Percentiles rank a stretch among this genome's conserved stretches.
Conservation (phyloP, 2,888 invertebrate genomes). For the Caenorhabditis virilis region DNA sequence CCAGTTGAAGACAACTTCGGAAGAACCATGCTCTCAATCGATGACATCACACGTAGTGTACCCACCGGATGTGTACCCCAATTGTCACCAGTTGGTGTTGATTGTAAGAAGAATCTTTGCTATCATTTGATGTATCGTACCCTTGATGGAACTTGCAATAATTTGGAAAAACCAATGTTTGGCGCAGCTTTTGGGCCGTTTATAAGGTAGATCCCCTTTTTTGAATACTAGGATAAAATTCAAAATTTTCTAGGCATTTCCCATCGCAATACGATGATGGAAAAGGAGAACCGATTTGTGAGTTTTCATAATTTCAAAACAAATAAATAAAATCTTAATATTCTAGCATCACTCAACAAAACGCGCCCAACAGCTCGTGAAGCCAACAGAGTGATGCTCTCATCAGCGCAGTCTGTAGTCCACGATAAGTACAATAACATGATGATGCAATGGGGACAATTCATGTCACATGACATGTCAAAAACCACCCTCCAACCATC, state of each 20-base stretch:
- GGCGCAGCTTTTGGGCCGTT: slow-evolving; percentile 84
- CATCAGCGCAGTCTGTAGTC: slow-evolving; percentile 62
- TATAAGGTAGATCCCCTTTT: slow-evolving; percentile 25
- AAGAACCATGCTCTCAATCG: slow-evolving; percentile 55
- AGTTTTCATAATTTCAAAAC: slow-evolving; percentile 8
- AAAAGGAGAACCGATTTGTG: slow-evolving; percentile 63
- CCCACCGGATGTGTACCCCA: slow-evolving; percentile 64
- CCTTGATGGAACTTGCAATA: slow-evolving; percentile 94
- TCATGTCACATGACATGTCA: slow-evolving; percentile 68
- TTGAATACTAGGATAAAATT: slow-evolving; percentile 2
- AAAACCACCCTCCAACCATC: slow-evolving; percentile 55
- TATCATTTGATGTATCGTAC: slow-evolving; percentile 73
- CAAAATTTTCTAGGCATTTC: slow-evolving; percentile 44
- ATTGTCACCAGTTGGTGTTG: slow-evolving; percentile 70
- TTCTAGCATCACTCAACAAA: slow-evolving; percentile 43
- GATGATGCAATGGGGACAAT: slow-evolving; percentile 69
- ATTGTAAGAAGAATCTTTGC: slow-evolving; percentile 64
- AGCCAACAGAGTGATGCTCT: slow-evolving; percentile 61
- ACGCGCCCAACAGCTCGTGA: slow-evolving; percentile 61
- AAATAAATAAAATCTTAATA: neutral
- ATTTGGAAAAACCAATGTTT: slow-evolving; percentile 86
- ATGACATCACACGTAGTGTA: slow-evolving; percentile 65
- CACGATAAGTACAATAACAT: slow-evolving; percentile 65
- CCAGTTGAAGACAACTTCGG: slow-evolving; percentile 56
- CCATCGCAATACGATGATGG: slow-evolving; percentile 67